A percentile compares a stretch with the other conserved stretches of the same genome.
Conservation (phyloP, 2,113 vertebrate species). For the Sinocyclocheilus maitianheensis region DNA sequence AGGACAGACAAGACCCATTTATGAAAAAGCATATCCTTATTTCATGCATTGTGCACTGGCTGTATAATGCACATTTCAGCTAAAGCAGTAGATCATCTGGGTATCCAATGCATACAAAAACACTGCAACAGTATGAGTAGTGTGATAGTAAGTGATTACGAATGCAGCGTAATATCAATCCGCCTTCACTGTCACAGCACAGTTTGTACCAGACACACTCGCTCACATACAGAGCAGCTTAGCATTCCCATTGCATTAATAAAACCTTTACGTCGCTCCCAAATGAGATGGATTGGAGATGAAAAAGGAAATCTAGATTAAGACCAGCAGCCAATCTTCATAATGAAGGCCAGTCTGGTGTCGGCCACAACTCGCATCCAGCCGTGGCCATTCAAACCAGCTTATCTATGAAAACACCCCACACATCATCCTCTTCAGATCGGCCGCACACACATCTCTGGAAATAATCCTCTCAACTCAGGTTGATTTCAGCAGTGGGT, state of each 20-base stretch:
- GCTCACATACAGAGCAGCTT: constrained; percentile 14
- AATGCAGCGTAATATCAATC: neutral
- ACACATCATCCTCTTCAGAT: constrained; percentile 4
- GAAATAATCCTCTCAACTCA: constrained; percentile 38
- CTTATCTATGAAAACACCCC: constrained; percentile 22
- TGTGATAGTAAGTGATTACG: neutral
- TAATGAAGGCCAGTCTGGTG: constrained; percentile 37
- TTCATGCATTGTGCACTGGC: neutral
- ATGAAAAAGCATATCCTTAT: neutral
- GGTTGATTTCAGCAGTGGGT: constrained; percentile 18
- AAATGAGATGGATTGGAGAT: constrained; percentile 19
- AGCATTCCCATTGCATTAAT: constrained; percentile 11
- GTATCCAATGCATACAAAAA: neutral
- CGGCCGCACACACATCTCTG: neutral
- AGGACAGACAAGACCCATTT: neutral
- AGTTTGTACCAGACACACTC: neutral
- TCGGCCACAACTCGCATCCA: neutral
- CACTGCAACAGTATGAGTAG: neutral
- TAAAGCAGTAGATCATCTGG: neutral
- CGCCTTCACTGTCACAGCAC: neutral
- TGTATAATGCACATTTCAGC: neutral
- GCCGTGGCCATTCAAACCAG: neutral
- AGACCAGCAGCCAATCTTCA: constrained; percentile 31
- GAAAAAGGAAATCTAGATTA: constrained; percentile 29
- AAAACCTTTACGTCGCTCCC: neutral